Percentiles rank a stretch among this genome's conserved stretches.
phyloP scores from a whole-genome alignment of 2,113 vertebrate genomes.

The Anarhynchus alexandrinus region DNA sequence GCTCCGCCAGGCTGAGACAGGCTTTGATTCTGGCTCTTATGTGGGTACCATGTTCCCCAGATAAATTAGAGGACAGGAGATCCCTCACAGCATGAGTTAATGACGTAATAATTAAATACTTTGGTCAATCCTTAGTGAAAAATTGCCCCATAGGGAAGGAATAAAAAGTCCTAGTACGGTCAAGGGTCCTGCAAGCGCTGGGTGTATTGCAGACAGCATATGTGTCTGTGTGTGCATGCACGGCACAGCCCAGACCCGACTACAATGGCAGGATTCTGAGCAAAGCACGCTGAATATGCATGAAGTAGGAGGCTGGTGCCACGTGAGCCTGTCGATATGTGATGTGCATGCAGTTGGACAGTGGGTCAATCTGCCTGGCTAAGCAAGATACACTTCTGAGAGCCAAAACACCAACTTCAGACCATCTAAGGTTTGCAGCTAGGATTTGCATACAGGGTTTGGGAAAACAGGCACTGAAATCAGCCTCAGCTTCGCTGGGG shows the following conservation, averaged over 20 bases:
- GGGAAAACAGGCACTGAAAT: neutral
- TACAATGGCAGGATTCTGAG: slow-evolving; percentile 20
- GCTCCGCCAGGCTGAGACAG: neutral
- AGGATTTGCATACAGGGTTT: neutral
- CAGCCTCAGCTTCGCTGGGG: neutral
- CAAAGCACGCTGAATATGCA: neutral
- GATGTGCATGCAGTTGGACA: neutral
- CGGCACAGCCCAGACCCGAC: neutral
- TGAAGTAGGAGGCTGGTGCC: slow-evolving; percentile 26
- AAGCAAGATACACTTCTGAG: neutral
- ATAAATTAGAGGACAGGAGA: neutral
- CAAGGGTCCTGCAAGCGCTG: neutral
- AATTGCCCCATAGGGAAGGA: neutral
- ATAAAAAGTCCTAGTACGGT: neutral
- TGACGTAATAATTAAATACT: neutral
- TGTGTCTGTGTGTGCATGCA: neutral
- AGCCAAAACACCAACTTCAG: neutral
- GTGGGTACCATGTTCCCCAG: neutral
- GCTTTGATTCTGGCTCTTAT: neutral
- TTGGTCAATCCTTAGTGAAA: neutral
- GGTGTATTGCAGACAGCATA: neutral
- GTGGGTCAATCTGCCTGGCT: neutral
- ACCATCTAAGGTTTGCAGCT: neutral
- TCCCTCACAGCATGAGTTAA: neutral
- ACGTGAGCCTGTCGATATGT: neutral